Evolutionary conservation across 2,888 invertebrate species (phyloP), one percentile per base, ranked within the genome.

Genomic region (Amphimallon solstitiale): DNA sequence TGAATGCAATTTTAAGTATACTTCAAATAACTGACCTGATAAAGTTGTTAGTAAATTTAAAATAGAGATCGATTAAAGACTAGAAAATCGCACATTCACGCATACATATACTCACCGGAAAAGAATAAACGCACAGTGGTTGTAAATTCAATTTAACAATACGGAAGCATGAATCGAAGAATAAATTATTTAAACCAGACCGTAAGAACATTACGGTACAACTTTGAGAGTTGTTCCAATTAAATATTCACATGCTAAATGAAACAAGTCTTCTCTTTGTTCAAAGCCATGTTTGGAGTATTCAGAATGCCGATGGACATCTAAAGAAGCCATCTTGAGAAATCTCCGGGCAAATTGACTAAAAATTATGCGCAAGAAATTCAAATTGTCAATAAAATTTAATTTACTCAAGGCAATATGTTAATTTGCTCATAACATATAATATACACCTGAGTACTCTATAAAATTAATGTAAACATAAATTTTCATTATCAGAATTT

Each of bases 111-210:
- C 14, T n/a, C n/a, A n/a, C 9, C 40, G 9, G 23, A 14, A 38
- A 7, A 15, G 40, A 21, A 40, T 6, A 52, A n/a, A 14, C 40
- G 40, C 23, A 21, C 23, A 21, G 56, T 23, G 14, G 40, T 40
- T 56, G 40, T 56, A 56, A 40, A 40, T 56, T 56, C 40, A 38
- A 56, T 56, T 56, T 56, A 56, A 56, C 40, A 56, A 43, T 40
- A 56, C 56, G 56, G 56, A 56, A 56, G 40, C 56, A 40, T 56
- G 56, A 56, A 56, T 43, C 40, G 56, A 56, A 9, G 40, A 56
- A 56, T 56, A 56, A 40, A 56, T 56, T 56, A 56, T 56, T 56
- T 40, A 56, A 56, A 56, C 40, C 23, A 56, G 56, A 14, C 14
- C 6, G 56, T 40, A 56, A 56, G 35, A 56, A 21, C 56, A 40